A percentile compares a stretch with the other conserved stretches of the same genome.
Conservation (phyloP, 2,113 vertebrate genomes). For the Tautogolabrus adspersus region DNA sequence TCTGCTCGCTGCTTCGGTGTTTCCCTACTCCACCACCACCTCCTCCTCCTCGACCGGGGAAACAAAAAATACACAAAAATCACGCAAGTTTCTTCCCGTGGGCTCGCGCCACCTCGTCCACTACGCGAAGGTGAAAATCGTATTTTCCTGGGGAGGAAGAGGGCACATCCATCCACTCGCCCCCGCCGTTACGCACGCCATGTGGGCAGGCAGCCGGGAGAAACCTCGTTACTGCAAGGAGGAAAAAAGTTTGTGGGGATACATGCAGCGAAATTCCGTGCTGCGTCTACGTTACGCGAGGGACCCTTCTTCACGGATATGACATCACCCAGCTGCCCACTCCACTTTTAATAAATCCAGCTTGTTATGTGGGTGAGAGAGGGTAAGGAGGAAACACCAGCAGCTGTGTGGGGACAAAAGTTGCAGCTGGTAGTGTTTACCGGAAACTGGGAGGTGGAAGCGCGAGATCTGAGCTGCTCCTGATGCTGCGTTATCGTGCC, state of each 20-base stretch:
- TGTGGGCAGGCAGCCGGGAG: conserved; percentile 57
- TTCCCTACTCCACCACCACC: conserved; percentile 27
- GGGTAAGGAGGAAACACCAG: conserved; percentile 28
- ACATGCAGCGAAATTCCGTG: conserved; percentile 40
- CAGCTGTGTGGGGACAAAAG: conserved; percentile 65
- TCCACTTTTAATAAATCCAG: conserved; percentile 44
- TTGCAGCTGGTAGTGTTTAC: conserved; percentile 62
- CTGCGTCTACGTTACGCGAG: conserved; percentile 15
- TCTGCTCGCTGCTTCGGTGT: conserved; percentile 64
- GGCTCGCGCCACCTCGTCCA: conserved; percentile 41
- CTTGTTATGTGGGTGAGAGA: background rate
- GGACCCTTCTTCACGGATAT: conserved; percentile 84
- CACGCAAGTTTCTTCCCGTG: conserved; percentile 52
- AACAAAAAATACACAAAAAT: conserved; percentile 5
- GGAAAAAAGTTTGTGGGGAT: conserved; percentile 83
- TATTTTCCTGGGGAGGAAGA: conserved; percentile 33
- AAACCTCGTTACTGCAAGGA: conserved; percentile 31
- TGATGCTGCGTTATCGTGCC: conserved; percentile 30
- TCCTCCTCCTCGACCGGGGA: conserved; percentile 33
- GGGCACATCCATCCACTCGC: conserved; percentile 62
- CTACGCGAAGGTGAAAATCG: conserved; percentile 37
- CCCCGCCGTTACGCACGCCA: conserved; percentile 69
- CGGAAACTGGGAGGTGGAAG: conserved; percentile 9
- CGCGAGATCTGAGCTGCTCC: conserved; percentile 16
- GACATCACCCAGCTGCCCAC: conserved; percentile 85